phyloP scores from a whole-genome alignment of 2,888 invertebrate species.

The Pristionchus exspectatus region DNA sequence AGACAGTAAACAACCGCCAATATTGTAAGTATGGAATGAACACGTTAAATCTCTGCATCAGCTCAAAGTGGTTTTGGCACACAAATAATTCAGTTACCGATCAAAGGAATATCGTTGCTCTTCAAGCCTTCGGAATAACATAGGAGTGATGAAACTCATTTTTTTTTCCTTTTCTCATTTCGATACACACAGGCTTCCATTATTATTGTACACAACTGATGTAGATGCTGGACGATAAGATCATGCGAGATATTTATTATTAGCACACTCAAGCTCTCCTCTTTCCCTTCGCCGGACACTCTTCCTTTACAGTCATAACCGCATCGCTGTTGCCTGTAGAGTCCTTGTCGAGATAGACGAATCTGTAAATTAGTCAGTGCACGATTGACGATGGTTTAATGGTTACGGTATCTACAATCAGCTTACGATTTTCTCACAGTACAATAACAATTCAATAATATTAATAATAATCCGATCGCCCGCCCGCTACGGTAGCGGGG shows the following conservation, averaged over 20 bases:
- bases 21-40: constrained; percentile 47
- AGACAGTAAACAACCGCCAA: neutral
- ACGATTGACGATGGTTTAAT: neutral
- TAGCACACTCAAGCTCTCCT: neutral
- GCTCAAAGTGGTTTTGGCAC: neutral
- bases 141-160: no score
- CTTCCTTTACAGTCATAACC: neutral
- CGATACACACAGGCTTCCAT: no score
- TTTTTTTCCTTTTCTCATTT: no score
- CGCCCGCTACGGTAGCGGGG: neutral
- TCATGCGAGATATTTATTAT: neutral
- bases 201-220: no score
- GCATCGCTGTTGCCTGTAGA: neutral
- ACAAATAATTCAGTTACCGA: no score
- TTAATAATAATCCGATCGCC: neutral
- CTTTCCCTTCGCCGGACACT: constrained; percentile 15
- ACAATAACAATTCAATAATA: neutral
- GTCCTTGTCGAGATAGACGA: constrained; percentile 16
- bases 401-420: neutral
- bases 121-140: no score
- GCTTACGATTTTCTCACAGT: neutral
- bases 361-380: neutral
- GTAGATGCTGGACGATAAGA: no score
- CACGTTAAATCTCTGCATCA: constrained; percentile 10
- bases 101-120: no score